These are phyloP conservation scores for Cherax destructor DNA, from an alignment of 1,140 invertebrate species.

Conservation along the genomic window DNA sequence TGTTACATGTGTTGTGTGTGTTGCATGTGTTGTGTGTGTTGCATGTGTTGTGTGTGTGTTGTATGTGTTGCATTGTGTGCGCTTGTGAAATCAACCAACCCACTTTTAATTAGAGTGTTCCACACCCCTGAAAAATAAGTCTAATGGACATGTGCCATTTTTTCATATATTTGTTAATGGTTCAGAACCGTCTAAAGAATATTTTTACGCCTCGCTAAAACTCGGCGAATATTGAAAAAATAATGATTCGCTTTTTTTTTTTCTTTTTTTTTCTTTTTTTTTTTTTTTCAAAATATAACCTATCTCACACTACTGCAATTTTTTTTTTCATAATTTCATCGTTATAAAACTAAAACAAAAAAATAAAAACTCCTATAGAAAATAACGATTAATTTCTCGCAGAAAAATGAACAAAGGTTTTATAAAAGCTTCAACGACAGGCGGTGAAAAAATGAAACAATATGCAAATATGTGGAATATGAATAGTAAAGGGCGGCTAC, in stretches of 20 bases:
- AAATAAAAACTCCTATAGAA: background rate
- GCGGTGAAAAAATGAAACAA: background rate
- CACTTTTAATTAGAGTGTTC: too few species aligned
- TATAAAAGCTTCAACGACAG: background rate
- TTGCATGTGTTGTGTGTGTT: too few species aligned
- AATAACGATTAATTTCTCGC: background rate
- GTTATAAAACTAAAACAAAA: background rate
- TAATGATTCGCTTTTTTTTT: background rate
- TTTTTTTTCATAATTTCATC: background rate
- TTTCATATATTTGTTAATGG: background rate
- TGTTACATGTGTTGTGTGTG: too few species aligned
- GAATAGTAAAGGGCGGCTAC: background rate
- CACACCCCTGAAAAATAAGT: background rate
- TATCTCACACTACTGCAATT: background rate
- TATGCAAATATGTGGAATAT: slow-evolving; percentile 12
- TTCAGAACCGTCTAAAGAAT: background rate
- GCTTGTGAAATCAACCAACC: too few species aligned
- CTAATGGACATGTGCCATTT: background rate
- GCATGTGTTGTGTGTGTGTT: too few species aligned
- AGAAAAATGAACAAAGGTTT: background rate
- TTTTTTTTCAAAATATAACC: background rate
- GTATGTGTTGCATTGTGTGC: too few species aligned
- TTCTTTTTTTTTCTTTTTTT: background rate
- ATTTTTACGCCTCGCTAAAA: background rate
- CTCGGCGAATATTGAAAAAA: background rate